Evolutionary conservation across 2,113 vertebrate species (phyloP).

Genomic region (Eolophus roseicapilla): DNA sequence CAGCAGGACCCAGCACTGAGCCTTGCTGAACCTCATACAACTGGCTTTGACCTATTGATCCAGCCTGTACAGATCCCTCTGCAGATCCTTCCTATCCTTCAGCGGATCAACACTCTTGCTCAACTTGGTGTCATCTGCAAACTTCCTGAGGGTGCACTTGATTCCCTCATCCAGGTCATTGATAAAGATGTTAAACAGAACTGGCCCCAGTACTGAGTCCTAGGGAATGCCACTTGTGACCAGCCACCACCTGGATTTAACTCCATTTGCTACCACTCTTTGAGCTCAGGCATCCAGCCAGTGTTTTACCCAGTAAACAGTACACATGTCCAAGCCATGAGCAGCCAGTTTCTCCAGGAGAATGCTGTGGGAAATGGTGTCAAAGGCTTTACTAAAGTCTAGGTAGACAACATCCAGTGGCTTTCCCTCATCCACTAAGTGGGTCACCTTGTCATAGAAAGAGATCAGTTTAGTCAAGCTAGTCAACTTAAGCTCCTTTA

Average conservation of each 20-base stretch:
- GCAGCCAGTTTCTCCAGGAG: neutral
- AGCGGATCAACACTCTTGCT: neutral
- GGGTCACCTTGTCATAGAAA: neutral
- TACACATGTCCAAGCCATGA: neutral
- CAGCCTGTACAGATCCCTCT: neutral
- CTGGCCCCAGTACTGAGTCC: neutral
- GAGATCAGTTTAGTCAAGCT: neutral
- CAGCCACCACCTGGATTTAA: neutral
- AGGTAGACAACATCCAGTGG: neutral
- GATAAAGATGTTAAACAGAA: neutral
- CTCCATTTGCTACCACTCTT: neutral
- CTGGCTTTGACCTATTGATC: neutral
- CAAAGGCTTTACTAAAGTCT: neutral
- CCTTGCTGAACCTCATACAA: neutral
- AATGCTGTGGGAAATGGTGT: neutral
- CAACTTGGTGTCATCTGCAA: neutral
- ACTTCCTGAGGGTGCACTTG: neutral
- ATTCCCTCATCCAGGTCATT: neutral
- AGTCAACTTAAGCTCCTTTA: conserved; percentile 41
- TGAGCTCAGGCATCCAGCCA: neutral
- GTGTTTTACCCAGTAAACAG: neutral
- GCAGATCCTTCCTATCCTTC: neutral
- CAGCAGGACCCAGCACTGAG: neutral
- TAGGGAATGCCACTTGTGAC: neutral
- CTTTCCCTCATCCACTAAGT: neutral